phyloP scores from a whole-genome alignment of 2,113 vertebrate species.

The Coregonus clupeaformis region DNA sequence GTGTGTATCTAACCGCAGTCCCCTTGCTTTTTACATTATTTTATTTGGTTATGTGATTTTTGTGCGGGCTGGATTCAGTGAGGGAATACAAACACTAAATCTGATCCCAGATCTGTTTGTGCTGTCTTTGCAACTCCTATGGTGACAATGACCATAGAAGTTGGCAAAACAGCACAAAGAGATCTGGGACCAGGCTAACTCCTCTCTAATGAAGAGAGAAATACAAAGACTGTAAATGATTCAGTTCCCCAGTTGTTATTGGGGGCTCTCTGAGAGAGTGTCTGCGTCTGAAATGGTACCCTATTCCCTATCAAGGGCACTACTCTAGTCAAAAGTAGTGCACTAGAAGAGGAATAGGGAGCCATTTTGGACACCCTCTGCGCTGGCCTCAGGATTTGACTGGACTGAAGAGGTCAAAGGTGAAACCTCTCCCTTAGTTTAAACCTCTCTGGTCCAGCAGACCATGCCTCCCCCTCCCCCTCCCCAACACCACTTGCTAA shows the following conservation, averaged over 20 bases:
- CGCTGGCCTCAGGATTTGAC: conserved; percentile 65
- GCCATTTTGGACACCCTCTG: conserved; percentile 29
- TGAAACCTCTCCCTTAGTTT: conserved; percentile 65
- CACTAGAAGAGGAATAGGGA: no score
- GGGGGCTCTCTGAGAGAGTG: conserved; percentile 46
- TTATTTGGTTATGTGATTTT: conserved; percentile 59
- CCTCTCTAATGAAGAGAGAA: conserved; percentile 45
- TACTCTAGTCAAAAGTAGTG: no score
- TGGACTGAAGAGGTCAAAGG: conserved; percentile 62
- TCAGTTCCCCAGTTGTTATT: conserved; percentile 25
- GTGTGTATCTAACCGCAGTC: conserved; percentile 70
- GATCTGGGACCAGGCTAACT: neutral
- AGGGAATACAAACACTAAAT: conserved; percentile 76
- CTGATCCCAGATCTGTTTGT: conserved; percentile 4
- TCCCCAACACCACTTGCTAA: conserved; percentile 73
- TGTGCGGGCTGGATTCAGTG: conserved; percentile 67
- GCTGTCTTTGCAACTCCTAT: no score
- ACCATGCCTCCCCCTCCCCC: conserved; percentile 33
- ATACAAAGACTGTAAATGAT: conserved; percentile 47
- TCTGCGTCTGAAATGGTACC: neutral
- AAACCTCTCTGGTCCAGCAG: conserved; percentile 42
- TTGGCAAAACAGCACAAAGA: no score
- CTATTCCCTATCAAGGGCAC: no score
- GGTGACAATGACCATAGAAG: no score
- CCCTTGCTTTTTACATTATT: conserved; percentile 61